These are phyloP conservation scores for Chaenocephalus aceratus DNA, from an alignment of 2,113 vertebrate genomes.

Conservation along the genomic window DNA sequence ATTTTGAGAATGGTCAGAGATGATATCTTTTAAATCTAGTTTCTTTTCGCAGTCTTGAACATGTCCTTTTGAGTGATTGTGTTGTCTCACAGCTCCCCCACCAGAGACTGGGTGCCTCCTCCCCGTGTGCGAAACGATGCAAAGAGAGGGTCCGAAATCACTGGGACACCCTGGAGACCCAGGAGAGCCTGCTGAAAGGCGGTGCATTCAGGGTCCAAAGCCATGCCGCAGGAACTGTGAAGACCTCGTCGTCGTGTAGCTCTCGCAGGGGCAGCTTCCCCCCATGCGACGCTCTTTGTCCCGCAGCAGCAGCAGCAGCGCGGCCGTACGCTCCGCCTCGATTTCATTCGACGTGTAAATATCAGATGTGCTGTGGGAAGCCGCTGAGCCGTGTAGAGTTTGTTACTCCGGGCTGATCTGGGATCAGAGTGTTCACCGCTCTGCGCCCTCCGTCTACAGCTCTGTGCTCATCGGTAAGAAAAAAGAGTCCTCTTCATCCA, in stretches of 20 bases:
- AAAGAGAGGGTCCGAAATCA: conserved; percentile 31
- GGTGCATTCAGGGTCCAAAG: conserved; percentile 4
- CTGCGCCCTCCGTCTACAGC: conserved; percentile 62
- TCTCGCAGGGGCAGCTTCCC: conserved; percentile 42
- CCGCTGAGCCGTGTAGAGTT: conserved; percentile 38
- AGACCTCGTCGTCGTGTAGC: neutral
- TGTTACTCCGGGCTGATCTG: conserved; percentile 58
- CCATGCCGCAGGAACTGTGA: neutral
- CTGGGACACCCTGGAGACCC: conserved; percentile 68
- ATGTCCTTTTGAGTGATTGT: conserved; percentile 42
- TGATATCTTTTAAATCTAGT: neutral
- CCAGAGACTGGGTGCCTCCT: conserved; percentile 39
- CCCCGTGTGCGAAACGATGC: conserved; percentile 35
- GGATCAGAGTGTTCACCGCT: conserved; percentile 63
- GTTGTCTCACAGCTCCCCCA: conserved; percentile 59
- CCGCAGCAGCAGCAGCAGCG: neutral
- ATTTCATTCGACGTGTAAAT: conserved; percentile 10
- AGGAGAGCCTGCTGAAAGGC: conserved; percentile 39
- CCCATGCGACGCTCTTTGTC: neutral
- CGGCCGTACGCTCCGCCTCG: neutral
- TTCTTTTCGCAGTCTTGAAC: neutral
- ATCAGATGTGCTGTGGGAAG: conserved; percentile 11
- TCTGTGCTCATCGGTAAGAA: conserved; percentile 78
- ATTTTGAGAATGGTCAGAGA: neutral
- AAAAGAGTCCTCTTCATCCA: conserved; percentile 8